phyloP scores from a whole-genome alignment of 2,113 vertebrate genomes.

The Cynopterus brachyotis region DNA sequence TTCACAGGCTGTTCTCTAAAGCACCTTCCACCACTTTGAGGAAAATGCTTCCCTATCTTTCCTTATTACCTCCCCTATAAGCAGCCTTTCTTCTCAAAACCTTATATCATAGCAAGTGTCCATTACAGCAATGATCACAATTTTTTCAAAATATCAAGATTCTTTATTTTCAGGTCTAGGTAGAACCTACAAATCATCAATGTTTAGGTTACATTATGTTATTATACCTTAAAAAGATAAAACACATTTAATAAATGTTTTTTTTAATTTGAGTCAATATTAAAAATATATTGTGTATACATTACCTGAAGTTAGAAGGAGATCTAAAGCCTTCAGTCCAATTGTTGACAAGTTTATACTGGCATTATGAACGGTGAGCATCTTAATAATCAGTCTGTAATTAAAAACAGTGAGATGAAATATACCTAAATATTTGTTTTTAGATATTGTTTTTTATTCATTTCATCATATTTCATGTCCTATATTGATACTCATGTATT shows the following conservation, averaged over 20 bases:
- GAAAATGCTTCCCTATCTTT: not conserved
- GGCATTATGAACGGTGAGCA: slow-evolving; percentile 85
- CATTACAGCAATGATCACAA: not conserved
- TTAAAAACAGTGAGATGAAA: not conserved
- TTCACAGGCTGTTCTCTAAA: not conserved
- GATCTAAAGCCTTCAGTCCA: slow-evolving; percentile 89
- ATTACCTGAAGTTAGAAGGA: slow-evolving; percentile 93
- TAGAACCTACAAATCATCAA: not conserved
- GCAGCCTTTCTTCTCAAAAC: not conserved
- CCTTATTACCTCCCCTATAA: not conserved
- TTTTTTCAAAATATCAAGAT: not conserved
- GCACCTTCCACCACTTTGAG: not conserved
- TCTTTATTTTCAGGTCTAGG: not conserved
- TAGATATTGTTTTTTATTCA: not conserved
- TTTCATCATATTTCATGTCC: not conserved
- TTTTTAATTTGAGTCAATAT: not conserved
- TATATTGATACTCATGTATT: not conserved
- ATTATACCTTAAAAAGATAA: not conserved
- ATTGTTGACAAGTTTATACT: slow-evolving; percentile 84
- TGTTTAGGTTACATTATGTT: not conserved
- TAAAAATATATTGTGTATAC: not conserved
- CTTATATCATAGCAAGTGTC: not conserved
- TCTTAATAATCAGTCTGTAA: slow-evolving; percentile 92
- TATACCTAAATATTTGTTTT: not conserved
- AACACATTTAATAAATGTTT: not conserved